Conservation (phyloP, 1,140 invertebrate species). For the Neotoxoptera formosana region DNA sequence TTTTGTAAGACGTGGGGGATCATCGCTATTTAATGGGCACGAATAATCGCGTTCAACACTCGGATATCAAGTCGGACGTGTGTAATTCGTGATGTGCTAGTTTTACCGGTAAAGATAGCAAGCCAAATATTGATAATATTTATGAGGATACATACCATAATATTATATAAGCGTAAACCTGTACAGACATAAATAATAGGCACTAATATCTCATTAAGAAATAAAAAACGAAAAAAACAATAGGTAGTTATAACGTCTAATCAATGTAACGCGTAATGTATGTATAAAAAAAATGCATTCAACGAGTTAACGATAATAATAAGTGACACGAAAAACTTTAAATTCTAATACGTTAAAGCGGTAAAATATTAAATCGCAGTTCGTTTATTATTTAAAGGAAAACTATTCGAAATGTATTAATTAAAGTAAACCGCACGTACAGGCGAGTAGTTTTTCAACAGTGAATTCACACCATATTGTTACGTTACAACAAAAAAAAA, state of each 20-base stretch:
- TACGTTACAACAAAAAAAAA: background rate
- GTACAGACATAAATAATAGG: background rate
- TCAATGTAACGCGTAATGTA: background rate
- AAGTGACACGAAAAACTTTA: slow-evolving; percentile 10
- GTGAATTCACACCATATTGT: background rate
- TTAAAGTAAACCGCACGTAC: background rate
- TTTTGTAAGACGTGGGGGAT: background rate
- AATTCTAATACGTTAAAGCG: slow-evolving; percentile 17
- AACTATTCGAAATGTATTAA: background rate
- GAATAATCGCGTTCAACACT: background rate
- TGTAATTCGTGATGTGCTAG: background rate
- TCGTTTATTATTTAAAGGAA: background rate
- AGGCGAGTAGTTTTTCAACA: background rate
- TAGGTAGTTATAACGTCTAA: background rate
- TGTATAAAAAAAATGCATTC: slow-evolving; percentile 7
- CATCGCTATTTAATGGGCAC: background rate
- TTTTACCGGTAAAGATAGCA: background rate
- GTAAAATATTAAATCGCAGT: background rate
- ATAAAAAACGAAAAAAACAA: background rate
- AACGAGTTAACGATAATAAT: slow-evolving; percentile 7
- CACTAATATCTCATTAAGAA: background rate
- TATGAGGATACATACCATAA: background rate
- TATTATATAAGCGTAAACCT: background rate
- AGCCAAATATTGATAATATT: background rate
- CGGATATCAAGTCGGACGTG: slow-evolving; percentile 2